Base-by-base conservation (phyloP, 2,888 invertebrate genomes). In the Lissocephala sabroskyi region DNA sequence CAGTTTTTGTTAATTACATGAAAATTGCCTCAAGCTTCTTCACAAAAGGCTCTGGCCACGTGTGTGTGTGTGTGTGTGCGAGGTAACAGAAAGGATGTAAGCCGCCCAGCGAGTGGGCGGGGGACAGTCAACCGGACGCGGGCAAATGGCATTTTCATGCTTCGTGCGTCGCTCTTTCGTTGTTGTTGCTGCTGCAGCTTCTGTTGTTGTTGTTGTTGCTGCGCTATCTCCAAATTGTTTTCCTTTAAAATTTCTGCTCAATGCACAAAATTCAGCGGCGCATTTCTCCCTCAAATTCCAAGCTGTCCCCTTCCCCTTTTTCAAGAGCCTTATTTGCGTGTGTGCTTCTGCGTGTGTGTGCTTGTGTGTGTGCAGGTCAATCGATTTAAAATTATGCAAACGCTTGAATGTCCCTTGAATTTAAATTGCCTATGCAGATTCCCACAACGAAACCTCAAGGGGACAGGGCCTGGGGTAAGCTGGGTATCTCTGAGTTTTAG, bases 371-470 rank as follows among this genome's bases (percentile, higher is more conserved):
- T 50, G 44, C 41, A 49, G 61, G 47, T 52, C 7, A 47, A 54
- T 64, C 61, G 47, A 50, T 58, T 59, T 51, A 59, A n/a, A n/a
- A n/a, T n/a, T n/a, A n/a, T n/a, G 58, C 3, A 4, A 19, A 19
- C 1, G n/a, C 39, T 10, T 39, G n/a, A 19, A 19, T 19, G n/a
- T 26, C 9, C 5, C 26, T 6, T 26, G 5, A 26, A 26, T 26
- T 26, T 9, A 26, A 26, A 26, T 26, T 26, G 26, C 26, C 4
- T 26, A 26, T 26, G 26, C 26, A 26, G 26, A 9, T n/a, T n/a
- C n/a, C n/a, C n/a, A n/a, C n/a, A n/a, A n/a, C n/a, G n/a, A n/a
- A n/a, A n/a, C n/a, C n/a, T n/a, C n/a, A n/a, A n/a, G n/a, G n/a
- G n/a, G n/a, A n/a, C n/a, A n/a, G n/a, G n/a, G n/a, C n/a, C n/a